phyloP scores from a whole-genome alignment of 2,113 vertebrate genomes.

The Oreotrochilus melanogaster region DNA sequence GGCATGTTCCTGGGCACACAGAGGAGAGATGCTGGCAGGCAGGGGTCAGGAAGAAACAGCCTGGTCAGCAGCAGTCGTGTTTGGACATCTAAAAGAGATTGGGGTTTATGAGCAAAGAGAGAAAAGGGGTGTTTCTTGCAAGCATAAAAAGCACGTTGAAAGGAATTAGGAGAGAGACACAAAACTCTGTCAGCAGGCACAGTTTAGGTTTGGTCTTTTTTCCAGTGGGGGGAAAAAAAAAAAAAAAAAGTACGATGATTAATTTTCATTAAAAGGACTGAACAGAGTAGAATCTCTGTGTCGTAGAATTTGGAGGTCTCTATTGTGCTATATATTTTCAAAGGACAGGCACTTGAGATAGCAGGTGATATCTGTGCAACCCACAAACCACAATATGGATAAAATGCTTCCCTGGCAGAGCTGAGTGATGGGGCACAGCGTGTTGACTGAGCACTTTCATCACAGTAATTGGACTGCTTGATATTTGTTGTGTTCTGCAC shows the following conservation, averaged over 20 bases:
- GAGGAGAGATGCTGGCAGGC: not conserved
- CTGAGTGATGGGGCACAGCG: not conserved
- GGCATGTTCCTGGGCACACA: not conserved
- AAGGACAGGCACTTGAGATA: slow-evolving; percentile 7
- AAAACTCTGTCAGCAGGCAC: not conserved
- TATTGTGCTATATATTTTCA: not conserved
- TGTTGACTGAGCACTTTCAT: not conserved
- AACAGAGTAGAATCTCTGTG: slow-evolving; percentile 13
- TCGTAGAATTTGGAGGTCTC: not conserved
- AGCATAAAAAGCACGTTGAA: not conserved
- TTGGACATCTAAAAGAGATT: not conserved
- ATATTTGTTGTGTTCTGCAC: slow-evolving; percentile 1
- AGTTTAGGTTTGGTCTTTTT: not conserved
- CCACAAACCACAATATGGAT: not conserved
- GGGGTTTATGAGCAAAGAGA: not conserved
- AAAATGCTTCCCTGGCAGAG: slow-evolving; percentile 5
- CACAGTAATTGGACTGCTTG: not conserved
- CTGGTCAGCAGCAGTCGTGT: not conserved
- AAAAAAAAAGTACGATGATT: not conserved
- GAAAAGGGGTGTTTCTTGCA: not conserved
- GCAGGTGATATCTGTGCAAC: not conserved
- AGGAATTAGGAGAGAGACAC: not conserved
- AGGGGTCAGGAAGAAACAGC: not conserved
- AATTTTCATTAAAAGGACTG: slow-evolving; percentile 46
- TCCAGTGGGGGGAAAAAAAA: not conserved